Base-by-base conservation (phyloP, 1,140 invertebrate genomes). In the Olivierus martensii region DNA sequence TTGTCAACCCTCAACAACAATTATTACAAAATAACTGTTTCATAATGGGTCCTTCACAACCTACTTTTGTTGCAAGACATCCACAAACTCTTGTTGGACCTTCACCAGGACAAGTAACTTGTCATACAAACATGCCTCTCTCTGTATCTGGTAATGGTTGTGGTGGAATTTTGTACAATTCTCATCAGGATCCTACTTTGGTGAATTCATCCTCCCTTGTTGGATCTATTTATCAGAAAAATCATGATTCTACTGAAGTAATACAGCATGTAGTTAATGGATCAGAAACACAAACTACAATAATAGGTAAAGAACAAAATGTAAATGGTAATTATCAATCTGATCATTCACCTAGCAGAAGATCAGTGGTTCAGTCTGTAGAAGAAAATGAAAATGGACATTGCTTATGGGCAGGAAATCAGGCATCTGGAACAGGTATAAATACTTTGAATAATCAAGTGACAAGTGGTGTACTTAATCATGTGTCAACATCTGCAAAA, bases 11-110 rank as follows among this genome's bases (percentile, higher is more conserved):
- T 17, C 55, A 52, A 14, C 51, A 52, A 34, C 55, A 56, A 22
- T 49, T 56, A 37, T 34, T 56, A 14, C 55, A 52, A 49, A 56
- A 56, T 46, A 52, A 52, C 38, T 56, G 55, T 49, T 56, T 56
- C 39, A 56, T 56, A 17, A 56, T 56, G 50, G 51, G 55, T 36
- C 47, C 50, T 21, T 28, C 28, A 2, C 55, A 56, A 37, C 50
- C 55, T 12, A 49, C 50, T 21, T 56, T 52, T 52, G 51, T 52
- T 15, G 45, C 54, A 11, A 35, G 54, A 51, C 53, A 48, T 21
- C 49, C 49, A 10, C 50, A 48, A 34, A 43, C 45, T 19, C 49
- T 43, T 34, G 42, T 56, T 35, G 46, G 51, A 3, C 47, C 18
- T 52, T 46, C 28, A 28, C 28, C 28, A 28, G 28, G 42, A 36